A percentile compares a stretch with the other conserved stretches of the same genome.
These are phyloP conservation scores for Pluvianellus socialis DNA, from an alignment of 2,113 vertebrate species.

Conservation along the genomic window DNA sequence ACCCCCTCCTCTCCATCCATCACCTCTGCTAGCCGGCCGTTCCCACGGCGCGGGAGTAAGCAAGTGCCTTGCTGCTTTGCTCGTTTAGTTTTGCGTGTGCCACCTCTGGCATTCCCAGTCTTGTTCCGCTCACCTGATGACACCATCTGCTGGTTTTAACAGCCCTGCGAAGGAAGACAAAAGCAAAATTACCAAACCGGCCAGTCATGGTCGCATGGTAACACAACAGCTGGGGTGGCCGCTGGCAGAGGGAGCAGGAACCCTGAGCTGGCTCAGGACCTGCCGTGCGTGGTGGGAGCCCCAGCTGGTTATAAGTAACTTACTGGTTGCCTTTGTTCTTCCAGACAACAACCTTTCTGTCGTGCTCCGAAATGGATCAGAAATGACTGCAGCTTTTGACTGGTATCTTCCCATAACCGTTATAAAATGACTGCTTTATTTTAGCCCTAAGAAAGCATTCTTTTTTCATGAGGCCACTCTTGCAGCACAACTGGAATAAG, in stretches of 20 bases:
- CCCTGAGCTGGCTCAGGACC: background rate
- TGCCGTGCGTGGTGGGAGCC: fast-evolving
- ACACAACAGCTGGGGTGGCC: background rate
- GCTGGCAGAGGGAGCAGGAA: background rate
- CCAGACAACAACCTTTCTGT: background rate
- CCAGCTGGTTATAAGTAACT: background rate
- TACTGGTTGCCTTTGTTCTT: background rate
- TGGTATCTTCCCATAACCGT: background rate
- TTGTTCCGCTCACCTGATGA: background rate
- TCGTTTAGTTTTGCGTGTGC: background rate
- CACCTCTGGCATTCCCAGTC: background rate
- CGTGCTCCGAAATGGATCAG: background rate
- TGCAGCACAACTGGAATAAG: background rate
- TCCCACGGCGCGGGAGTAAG: background rate
- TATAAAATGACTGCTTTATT: background rate
- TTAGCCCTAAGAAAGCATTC: background rate
- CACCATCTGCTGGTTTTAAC: background rate
- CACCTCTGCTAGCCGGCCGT: background rate
- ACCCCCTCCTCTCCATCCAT: background rate
- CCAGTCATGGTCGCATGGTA: background rate
- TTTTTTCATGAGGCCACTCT: background rate
- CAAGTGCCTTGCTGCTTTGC: background rate
- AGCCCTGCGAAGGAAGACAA: background rate
- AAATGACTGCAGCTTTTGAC: background rate
- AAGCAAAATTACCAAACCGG: background rate